Conservation (phyloP, 2,888 invertebrate species). For the Subacronicta megacephala region DNA sequence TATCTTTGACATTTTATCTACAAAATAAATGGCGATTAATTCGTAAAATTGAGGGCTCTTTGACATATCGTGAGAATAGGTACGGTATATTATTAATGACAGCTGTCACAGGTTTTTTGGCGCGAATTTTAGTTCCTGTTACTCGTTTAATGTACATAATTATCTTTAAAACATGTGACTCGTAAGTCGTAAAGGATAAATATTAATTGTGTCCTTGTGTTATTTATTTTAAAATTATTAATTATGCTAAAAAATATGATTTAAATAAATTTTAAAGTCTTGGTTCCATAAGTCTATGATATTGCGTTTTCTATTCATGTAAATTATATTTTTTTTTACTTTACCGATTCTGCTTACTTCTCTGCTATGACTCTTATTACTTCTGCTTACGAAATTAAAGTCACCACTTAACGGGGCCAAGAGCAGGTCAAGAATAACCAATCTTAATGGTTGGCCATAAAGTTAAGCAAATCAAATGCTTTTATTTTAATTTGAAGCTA, state of each 20-base stretch:
- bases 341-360: no score
- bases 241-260: no score
- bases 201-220: no score
- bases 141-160: slow-evolving; percentile 14
- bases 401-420: slow-evolving; percentile 9
- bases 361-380: no score
- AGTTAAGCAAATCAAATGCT: slow-evolving; percentile 6
- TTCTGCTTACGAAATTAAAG: no score
- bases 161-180: slow-evolving; percentile 5
- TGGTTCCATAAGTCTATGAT: no score
- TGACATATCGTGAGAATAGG: slow-evolving; percentile 48
- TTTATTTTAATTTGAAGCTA: slow-evolving; percentile 20
- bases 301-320: no score
- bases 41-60: slow-evolving; percentile 21
- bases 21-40: slow-evolving; percentile 36
- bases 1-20: slow-evolving; percentile 53
- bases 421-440: slow-evolving; percentile 15
- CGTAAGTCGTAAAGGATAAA: slow-evolving; percentile 3
- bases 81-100: slow-evolving; percentile 29
- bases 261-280: no score
- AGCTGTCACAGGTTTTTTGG: slow-evolving; percentile 17
- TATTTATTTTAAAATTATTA: no score
- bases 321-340: no score
- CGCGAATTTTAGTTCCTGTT: slow-evolving; percentile 33
- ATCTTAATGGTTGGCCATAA: no score